Evolutionary conservation across 1,140 invertebrate species (phyloP), one percentile per base, ranked within the genome.

Genomic region (Steinernema feltiae): DNA sequence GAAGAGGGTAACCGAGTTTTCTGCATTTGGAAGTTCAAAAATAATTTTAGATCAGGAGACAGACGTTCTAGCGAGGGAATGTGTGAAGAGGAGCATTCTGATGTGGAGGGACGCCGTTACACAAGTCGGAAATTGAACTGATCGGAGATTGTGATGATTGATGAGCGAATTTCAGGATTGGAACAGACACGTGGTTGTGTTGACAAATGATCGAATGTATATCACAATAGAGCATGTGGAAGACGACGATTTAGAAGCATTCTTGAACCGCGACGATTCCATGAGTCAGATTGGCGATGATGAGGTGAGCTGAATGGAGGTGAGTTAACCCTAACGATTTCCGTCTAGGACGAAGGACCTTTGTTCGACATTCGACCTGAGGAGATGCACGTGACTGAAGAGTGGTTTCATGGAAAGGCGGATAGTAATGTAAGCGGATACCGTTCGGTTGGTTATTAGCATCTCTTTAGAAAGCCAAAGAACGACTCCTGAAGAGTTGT

Each of bases 301-400:
- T 7, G 83, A 83, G 21, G 74, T 31, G 77, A 77, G 35, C 21
- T 74, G 17, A 3, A 48, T 71, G 1, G 15, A 15, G n/a, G 32
- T n/a, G n/a, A n/a, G n/a, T n/a, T n/a, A n/a, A 30, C 21, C 3
- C 30, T 21, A 24, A 69, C 21, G 24, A 69, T 69, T 69, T 69
- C 3, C 7, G 21, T 79, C 24, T 31, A 83, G 53, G 79, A 82
- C 63, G 83, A 84, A 48, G 74, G 71, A 24, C 53, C 70, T 17
- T 72, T 71, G 63, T 82, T 83, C 53, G 85, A 77, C 48, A 83
- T 86, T 63, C 75, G 80, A 48, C 81, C 82, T 18, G 82, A 85
- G 74, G 85, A 85, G 46, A 84, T 84, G 78, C 84, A 85, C 53
- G 80, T 85, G 3, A 86, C 85, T 15, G 84, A 85, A 71, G 84